Percentiles rank a stretch among this genome's conserved stretches.
Conservation (phyloP, 1,140 invertebrate species). For the Halotydeus destructor region DNA sequence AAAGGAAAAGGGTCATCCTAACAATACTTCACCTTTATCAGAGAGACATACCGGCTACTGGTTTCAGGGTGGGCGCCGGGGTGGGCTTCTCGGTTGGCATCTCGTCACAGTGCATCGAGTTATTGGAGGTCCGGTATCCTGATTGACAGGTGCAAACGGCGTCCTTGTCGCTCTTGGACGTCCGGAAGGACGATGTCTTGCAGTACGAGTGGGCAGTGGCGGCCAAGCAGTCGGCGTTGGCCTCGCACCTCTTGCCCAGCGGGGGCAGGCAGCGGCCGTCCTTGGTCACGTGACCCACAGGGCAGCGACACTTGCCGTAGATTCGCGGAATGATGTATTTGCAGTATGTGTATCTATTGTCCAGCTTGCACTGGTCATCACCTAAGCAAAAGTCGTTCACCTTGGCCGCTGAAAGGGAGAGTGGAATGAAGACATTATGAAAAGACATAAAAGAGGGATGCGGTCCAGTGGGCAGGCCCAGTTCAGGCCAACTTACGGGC, state of each 20-base stretch:
- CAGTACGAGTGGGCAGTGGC: constrained; percentile 16
- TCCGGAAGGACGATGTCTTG: constrained; percentile 15
- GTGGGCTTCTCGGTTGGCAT: constrained; percentile 6
- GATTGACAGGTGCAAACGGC: constrained; percentile 19
- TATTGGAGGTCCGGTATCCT: constrained; percentile 17
- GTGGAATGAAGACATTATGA: too few species aligned
- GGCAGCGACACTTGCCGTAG: constrained; percentile 61
- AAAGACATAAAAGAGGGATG: background rate
- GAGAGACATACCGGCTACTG: too few species aligned
- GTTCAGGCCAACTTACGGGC: constrained; percentile 44
- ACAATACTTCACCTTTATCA: too few species aligned
- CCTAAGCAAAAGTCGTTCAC: constrained; percentile 70
- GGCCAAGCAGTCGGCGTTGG: constrained; percentile 14
- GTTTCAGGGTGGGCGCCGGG: constrained; percentile 6
- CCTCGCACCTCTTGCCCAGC: constrained; percentile 14
- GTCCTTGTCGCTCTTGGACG: constrained; percentile 10
- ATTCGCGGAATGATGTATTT: constrained; percentile 69
- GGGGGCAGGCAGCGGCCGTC: constrained; percentile 15
- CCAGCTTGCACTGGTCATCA: constrained; percentile 60
- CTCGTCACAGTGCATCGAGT: constrained; percentile 14
- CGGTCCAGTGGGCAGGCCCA: constrained; percentile 19
- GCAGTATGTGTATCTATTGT: constrained; percentile 56
- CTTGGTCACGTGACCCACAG: constrained; percentile 18
- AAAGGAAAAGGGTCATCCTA: background rate
- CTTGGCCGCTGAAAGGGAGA: constrained; percentile 47